Percentiles rank a stretch among this genome's conserved stretches.
Evolutionary conservation across 2,113 vertebrate species (phyloP).

Genomic region (Pseudolaguvia tuberculata): DNA sequence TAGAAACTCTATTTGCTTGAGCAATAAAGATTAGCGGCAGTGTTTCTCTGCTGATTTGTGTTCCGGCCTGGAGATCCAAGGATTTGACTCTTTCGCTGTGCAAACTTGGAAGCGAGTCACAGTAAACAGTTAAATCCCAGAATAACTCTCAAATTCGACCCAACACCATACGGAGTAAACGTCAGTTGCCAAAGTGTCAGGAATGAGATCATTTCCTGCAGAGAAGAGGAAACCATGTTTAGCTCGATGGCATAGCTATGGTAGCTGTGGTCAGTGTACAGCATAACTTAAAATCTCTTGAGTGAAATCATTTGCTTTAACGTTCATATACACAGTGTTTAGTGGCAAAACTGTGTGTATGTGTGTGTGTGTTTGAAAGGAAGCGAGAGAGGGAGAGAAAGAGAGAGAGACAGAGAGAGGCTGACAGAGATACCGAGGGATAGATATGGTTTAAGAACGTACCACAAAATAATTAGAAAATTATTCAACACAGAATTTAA

Average conservation of each 20-base stretch:
- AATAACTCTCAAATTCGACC: slow-evolving; percentile 18
- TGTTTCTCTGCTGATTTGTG: slow-evolving; percentile 27
- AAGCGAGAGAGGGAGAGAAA: too few relatives aligned
- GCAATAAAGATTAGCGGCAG: slow-evolving; percentile 51
- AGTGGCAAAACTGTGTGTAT: background rate
- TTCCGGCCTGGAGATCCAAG: background rate
- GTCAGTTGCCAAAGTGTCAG: background rate
- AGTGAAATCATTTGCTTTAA: background rate
- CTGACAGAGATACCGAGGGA: too few relatives aligned
- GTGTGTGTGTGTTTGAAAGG: background rate
- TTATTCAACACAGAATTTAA: too few relatives aligned
- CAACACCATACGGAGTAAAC: slow-evolving; percentile 13
- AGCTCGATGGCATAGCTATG: background rate
- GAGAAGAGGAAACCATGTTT: background rate
- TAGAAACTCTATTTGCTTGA: slow-evolving; percentile 46
- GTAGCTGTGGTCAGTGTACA: background rate
- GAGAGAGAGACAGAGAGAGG: too few relatives aligned
- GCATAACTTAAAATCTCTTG: background rate
- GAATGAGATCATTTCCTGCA: background rate
- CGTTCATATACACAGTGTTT: background rate
- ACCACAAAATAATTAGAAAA: too few relatives aligned
- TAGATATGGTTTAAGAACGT: too few relatives aligned
- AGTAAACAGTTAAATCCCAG: slow-evolving; percentile 27
- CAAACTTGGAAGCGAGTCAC: slow-evolving; percentile 30
- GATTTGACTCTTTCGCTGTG: slow-evolving; percentile 7